Conservation (phyloP, 2,888 invertebrate genomes). For the Drosophila fulvimacula region DNA sequence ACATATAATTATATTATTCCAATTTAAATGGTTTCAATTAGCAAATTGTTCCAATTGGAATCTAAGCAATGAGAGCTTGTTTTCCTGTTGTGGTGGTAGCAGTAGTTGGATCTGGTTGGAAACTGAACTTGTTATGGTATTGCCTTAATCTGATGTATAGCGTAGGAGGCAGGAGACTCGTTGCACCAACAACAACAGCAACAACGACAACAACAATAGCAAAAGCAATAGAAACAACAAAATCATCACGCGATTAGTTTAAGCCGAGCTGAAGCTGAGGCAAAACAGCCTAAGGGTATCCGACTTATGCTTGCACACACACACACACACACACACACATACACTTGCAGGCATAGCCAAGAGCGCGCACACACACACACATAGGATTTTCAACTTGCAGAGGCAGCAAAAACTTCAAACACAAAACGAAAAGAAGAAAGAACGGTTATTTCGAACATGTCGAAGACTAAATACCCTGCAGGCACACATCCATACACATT, state of each 20-base stretch:
- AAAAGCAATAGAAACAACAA: slow-evolving; percentile 16
- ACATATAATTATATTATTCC: slow-evolving; percentile 21
- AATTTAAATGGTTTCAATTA: slow-evolving; percentile 14
- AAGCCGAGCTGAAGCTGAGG: slow-evolving; percentile 30
- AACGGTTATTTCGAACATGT: not conserved
- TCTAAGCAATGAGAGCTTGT: slow-evolving; percentile 8
- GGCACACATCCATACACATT: not conserved
- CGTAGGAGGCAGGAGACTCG: slow-evolving; percentile 50
- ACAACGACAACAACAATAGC: slow-evolving; percentile 20
- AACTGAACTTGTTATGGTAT: slow-evolving; percentile 61
- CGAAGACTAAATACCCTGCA: not conserved
- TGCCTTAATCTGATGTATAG: slow-evolving; percentile 52
- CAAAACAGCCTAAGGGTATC: slow-evolving; percentile 54
- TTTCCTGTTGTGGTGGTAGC: slow-evolving; percentile 16
- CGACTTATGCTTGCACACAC: slow-evolving; percentile 14
- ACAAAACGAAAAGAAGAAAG: slow-evolving; percentile 57
- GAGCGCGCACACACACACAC: slow-evolving; percentile 26
- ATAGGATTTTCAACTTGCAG: slow-evolving; percentile 47
- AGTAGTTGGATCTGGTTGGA: slow-evolving; percentile 56
- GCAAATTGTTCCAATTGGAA: slow-evolving; percentile 46
- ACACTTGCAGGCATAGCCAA: slow-evolving; percentile 23
- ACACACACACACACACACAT: slow-evolving; percentile 12
- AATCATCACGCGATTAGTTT: slow-evolving; percentile 58
- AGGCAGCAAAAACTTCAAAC: slow-evolving; percentile 63
- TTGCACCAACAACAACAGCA: slow-evolving; percentile 35